phyloP scores from a whole-genome alignment of 2,113 vertebrate genomes.

The Capricornis sumatraensis region DNA sequence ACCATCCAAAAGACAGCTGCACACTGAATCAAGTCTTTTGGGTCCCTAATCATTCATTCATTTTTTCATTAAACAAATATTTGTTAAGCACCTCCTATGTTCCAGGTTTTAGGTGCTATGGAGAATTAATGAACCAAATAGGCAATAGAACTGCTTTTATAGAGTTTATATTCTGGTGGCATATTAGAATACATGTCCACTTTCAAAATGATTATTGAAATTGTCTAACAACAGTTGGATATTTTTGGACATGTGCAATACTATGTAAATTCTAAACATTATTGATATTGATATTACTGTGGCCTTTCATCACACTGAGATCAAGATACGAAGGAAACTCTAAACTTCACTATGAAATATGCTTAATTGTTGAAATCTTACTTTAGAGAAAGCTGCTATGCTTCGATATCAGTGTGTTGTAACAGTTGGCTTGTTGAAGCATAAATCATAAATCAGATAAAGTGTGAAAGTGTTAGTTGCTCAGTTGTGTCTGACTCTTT shows the following conservation, averaged over 20 bases:
- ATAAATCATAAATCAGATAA: not conserved
- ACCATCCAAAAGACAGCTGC: not conserved
- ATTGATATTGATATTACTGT: not conserved
- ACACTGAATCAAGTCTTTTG: not conserved
- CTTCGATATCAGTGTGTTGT: not conserved
- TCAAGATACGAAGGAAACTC: not conserved
- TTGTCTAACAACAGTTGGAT: not conserved
- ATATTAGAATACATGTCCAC: not conserved
- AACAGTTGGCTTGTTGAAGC: not conserved
- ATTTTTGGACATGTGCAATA: constrained; percentile 13
- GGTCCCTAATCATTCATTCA: not conserved
- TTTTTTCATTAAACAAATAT: not conserved
- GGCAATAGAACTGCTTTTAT: not conserved
- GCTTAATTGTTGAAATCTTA: not conserved
- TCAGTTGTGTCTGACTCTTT: not conserved
- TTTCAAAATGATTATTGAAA: not conserved
- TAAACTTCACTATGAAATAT: not conserved
- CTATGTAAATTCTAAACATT: not conserved
- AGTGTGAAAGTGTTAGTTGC: not conserved
- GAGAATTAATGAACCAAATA: not conserved
- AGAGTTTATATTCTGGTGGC: not conserved
- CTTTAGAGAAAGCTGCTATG: not conserved
- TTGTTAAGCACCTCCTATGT: not conserved
- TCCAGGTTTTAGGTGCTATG: not conserved
- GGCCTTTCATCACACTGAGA: not conserved